A percentile compares a stretch with the other conserved stretches of the same genome.
These are phyloP conservation scores for Cebidichthys violaceus DNA, from an alignment of 2,113 vertebrate genomes.

Conservation along the genomic window DNA sequence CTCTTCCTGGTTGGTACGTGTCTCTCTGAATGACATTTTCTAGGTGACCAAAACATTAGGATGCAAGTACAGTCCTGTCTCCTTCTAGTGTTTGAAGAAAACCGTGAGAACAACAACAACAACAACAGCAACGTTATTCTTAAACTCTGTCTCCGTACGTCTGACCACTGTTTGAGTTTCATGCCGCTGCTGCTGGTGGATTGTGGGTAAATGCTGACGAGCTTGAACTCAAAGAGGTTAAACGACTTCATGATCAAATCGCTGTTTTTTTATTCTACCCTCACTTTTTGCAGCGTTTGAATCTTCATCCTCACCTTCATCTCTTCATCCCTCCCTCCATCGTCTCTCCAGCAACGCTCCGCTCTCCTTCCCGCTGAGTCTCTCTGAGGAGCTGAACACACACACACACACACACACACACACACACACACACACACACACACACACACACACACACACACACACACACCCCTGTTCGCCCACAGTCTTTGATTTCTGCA, in stretches of 20 bases:
- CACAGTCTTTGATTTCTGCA: conserved; percentile 72
- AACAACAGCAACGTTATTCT: too few species aligned
- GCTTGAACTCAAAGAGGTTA: not conserved
- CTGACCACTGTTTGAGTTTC: too few species aligned
- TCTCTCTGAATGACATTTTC: too few species aligned
- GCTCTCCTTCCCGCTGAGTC: conserved; percentile 14
- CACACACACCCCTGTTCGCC: conserved; percentile 14
- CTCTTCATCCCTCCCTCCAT: conserved; percentile 33
- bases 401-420: conserved; percentile 34
- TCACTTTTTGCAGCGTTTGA: conserved; percentile 41
- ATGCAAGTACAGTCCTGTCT: not conserved
- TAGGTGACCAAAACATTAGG: too few species aligned
- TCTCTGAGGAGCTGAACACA: conserved; percentile 41
- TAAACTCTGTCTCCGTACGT: not conserved
- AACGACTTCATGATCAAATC: not conserved
- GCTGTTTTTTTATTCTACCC: not conserved
- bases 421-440: conserved; percentile 20
- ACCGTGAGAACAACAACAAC: too few species aligned
- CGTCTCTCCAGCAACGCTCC: conserved; percentile 1
- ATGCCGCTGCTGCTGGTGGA: not conserved
- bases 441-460: conserved; percentile 19
- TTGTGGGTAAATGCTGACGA: not conserved
- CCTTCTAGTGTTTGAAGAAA: too few species aligned
- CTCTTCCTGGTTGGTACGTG: too few species aligned
- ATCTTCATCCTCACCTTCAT: conserved; percentile 46